Conservation (phyloP, 35 echinoderm and acorn worm species). For the Heliocidaris erythrogramma region DNA sequence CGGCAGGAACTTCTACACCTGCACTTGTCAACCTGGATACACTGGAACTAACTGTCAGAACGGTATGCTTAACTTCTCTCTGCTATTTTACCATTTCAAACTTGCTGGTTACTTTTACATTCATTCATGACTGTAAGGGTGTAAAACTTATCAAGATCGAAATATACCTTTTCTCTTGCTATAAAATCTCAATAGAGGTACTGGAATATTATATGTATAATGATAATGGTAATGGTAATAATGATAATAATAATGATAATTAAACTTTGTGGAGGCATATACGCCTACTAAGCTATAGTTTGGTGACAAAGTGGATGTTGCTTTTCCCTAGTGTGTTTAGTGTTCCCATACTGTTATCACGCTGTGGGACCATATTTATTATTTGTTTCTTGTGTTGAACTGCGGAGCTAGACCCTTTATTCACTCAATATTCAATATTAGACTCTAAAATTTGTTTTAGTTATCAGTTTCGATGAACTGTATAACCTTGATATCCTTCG, state of each 20-base stretch:
- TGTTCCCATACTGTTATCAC: not conserved
- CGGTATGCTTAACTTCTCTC: not conserved
- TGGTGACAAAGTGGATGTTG: too few relatives aligned
- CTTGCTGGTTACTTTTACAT: not conserved
- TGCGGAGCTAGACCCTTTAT: too few relatives aligned
- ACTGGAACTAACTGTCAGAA: constrained; percentile 26
- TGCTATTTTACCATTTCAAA: not conserved
- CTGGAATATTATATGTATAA: not conserved
- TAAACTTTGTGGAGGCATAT: not conserved
- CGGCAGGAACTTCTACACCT: constrained; percentile 59
- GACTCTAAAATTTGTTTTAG: too few relatives aligned
- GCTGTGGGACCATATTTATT: not conserved
- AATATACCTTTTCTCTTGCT: not conserved
- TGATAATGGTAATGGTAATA: not conserved
- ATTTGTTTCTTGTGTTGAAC: not conserved
- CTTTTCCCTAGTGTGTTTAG: not conserved
- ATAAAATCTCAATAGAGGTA: not conserved
- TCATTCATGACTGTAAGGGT: not conserved
- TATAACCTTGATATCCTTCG: not conserved
- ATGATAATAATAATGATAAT: not conserved
- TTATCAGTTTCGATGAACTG: not conserved
- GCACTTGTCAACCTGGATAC: constrained; percentile 46
- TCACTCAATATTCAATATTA: too few relatives aligned
- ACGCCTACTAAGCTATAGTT: not conserved
- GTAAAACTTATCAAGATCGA: too few relatives aligned